Base-by-base conservation (phyloP, 2,797 vertebrate species). In the Platyrinchus mystaceus region DNA sequence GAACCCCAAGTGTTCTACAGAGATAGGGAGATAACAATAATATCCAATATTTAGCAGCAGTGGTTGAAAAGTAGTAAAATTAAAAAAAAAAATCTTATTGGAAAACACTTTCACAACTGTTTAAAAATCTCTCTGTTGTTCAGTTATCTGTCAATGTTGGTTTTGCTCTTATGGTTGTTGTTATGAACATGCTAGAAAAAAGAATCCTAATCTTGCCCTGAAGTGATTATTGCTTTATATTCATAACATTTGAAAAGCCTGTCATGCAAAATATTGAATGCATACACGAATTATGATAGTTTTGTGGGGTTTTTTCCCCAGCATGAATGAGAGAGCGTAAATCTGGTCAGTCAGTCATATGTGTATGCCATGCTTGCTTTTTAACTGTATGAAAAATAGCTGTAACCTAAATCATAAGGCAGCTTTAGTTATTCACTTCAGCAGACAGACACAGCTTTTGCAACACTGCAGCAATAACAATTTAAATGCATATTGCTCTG, bases 351-450 rank as follows among this genome's bases (percentile, higher is more conserved):
- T 94, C 89, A 81, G 83, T 91, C 52, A 50, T 60, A 53, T 82
- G 64, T 89, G 91, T 95, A 89, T 93, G 71, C 66, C 52, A 67
- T 52, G 73, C 43, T 44, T 39, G 79, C 63, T 94, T 97, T 93
- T 97, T 97, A 97, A 97, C 94, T 95, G 47, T 53, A 67, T 93
- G 69, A 90, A 90, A 94, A 96, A 89, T 81, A 83, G 3, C 43
- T 89, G 49, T 50, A 86, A 44, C 70, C 95, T 95, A 95, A 95
- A 96, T 96, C 36, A 58, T 89, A 66, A 85, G 34, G 28, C 39
- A 84, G 32, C 21, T 63, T 71, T 82, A 78, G 41, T 64, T 87
- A 88, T 94, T 95, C 83, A 71, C 66, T 78, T 88, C 73, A 87
- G 79, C 20, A 88, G 93, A 95, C 43, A 93, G 81, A 36, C 43